Percentiles rank a stretch among this genome's conserved stretches.
Conservation (phyloP, 2,113 vertebrate species). For the Beaufortia kweichowensis region DNA sequence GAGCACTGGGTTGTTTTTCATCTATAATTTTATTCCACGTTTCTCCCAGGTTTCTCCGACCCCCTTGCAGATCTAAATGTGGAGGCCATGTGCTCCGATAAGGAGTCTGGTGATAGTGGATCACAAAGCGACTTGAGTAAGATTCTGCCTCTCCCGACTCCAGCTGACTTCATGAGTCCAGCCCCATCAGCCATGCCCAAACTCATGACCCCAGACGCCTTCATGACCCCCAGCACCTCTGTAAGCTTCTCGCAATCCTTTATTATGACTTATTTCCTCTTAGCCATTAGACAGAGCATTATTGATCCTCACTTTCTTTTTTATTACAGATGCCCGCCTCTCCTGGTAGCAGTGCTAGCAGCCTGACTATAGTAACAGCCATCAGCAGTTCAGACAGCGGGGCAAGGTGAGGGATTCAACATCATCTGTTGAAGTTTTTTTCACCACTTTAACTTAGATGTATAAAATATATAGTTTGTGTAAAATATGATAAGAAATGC, state of each 20-base stretch:
- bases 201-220: constrained; percentile 97
- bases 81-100: constrained; percentile 81
- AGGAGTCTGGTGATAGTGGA: constrained; percentile 77
- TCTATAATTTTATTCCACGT: constrained; percentile 20
- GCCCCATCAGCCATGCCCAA: constrained; percentile 83
- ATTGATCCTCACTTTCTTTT: background rate
- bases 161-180: constrained; percentile 85
- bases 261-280: background rate
- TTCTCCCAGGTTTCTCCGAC: constrained; percentile 80
- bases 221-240: constrained; percentile 93
- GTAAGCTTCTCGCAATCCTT: constrained; percentile 64
- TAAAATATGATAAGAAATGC: background rate
- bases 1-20: background rate
- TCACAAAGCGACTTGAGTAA: constrained; percentile 87
- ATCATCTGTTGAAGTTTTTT: background rate
- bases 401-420: constrained; percentile 75
- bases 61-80: constrained; percentile 78
- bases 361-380: constrained; percentile 87
- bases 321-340: constrained; percentile 82
- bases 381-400: constrained; percentile 84
- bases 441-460: background rate
- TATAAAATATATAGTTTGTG: background rate
- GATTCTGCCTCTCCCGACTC: constrained; percentile 83
- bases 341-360: constrained; percentile 86
- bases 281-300: background rate